These are phyloP conservation scores for Haemorhous mexicanus DNA, from an alignment of 2,113 vertebrate genomes.

Conservation along the genomic window DNA sequence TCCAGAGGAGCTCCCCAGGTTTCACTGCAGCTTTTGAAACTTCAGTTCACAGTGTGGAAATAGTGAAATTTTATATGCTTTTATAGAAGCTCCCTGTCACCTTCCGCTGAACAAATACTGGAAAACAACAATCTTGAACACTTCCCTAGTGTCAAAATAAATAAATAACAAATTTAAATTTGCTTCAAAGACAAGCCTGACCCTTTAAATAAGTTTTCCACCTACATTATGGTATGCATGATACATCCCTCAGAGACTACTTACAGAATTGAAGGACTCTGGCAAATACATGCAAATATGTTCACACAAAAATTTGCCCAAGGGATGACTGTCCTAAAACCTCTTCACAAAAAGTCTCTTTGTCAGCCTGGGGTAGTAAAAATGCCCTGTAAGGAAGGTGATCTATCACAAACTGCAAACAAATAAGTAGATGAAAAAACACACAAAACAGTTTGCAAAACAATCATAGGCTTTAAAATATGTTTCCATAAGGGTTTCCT, in stretches of 20 bases:
- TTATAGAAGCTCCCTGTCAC: neutral
- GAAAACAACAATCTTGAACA: neutral
- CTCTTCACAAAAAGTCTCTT: neutral
- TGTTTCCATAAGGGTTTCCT: neutral
- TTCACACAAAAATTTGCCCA: neutral
- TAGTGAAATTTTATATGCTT: neutral
- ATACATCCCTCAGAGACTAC: neutral
- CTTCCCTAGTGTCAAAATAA: neutral
- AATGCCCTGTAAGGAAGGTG: neutral
- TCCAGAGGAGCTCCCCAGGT: neutral
- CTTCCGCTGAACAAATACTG: neutral
- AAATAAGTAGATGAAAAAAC: neutral
- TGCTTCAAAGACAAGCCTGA: neutral
- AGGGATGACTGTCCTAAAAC: neutral
- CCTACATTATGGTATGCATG: neutral
- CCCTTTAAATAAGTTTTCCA: neutral
- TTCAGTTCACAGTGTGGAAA: neutral
- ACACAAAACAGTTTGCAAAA: constrained; percentile 6
- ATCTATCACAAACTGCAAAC: constrained; percentile 11
- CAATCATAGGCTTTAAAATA: neutral
- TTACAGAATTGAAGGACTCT: neutral
- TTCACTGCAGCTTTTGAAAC: neutral
- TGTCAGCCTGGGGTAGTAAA: neutral
- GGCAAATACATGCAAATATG: neutral
- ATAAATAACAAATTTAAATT: neutral